Conservation (phyloP, 2,113 vertebrate genomes). For the Corythoichthys intestinalis region DNA sequence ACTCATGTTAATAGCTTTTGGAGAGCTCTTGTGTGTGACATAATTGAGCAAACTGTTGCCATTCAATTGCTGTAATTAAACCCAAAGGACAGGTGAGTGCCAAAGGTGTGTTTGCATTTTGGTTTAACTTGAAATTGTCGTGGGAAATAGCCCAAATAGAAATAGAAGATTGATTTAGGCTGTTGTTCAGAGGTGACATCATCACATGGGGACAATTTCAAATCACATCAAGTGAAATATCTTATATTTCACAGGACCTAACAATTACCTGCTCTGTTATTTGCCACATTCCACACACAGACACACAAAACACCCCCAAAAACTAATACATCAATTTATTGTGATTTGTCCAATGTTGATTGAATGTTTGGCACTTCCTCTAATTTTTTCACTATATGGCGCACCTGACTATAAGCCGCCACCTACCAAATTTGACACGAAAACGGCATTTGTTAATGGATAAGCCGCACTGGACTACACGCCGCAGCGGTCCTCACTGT, state of each 20-base stretch:
- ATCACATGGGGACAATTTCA: neutral
- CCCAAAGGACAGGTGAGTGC: neutral
- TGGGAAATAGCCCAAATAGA: neutral
- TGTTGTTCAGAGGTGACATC: neutral
- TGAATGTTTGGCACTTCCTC: neutral
- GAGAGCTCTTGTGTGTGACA: constrained; percentile 12
- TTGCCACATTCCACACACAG: neutral
- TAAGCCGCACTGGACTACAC: no score
- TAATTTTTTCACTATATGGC: no score
- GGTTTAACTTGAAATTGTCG: neutral
- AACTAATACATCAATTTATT: no score
- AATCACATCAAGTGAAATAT: neutral
- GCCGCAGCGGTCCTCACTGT: no score
- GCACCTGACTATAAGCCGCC: no score
- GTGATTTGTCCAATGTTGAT: neutral
- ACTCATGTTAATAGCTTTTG: constrained; percentile 9
- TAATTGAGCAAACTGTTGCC: constrained; percentile 5
- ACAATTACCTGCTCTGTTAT: neutral
- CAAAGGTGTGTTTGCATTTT: neutral
- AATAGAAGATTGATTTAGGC: neutral
- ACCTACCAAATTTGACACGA: no score
- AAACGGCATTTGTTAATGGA: no score
- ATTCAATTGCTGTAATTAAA: constrained; percentile 19
- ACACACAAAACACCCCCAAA: no score
- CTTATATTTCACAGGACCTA: neutral